Evolutionary conservation across 1,140 invertebrate genomes (phyloP), one percentile per base, ranked within the genome.

Genomic region (Drosophila lowei): DNA sequence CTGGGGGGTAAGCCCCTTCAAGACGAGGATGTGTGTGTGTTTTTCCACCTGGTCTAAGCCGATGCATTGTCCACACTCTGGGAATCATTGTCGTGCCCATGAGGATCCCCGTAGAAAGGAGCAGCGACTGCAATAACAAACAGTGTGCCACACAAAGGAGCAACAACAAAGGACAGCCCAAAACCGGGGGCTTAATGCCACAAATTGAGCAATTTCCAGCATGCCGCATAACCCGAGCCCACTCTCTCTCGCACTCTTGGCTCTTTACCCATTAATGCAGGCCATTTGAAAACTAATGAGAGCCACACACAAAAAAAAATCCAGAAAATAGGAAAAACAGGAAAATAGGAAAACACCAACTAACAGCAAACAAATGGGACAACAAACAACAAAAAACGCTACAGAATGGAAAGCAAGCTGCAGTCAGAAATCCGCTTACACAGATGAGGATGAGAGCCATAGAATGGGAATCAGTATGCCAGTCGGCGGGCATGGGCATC

Each of bases 201-300:
- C 81, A 86, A 86, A 86, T 86, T 86, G 81, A 86, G 81, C 81
- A 86, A 86, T 86, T 61, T 83, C 61, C 71, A 75, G 58, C 65
- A 74, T 74, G 56, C 55, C 59, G 28, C 23, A 25, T 54, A 49
- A 16, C 21, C 38, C 15, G 23, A 9, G 6, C 11, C 8, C 53
- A 25, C 34, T 7, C 25, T 63, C 61, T 3, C 21, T 21, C 18
- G 4, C 49, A 34, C 25, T 61, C 68, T 63, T 0, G 18, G 34
- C 38, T 54, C 61, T 61, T 56, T 74, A 38, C 57, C 61, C 48
- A 59, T 76, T 86, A 86, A 86, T 88, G 81, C 81, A 65, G 23
- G 83, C 83, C 61, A 81, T 86, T 86, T 88, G 73, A 77, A 88
- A 86, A 86, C 81, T 86, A 86, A 86, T 86, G 81, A 86, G 83